Evolutionary conservation across 2,888 invertebrate genomes (phyloP).

Genomic region (Tetranychus piercei): DNA sequence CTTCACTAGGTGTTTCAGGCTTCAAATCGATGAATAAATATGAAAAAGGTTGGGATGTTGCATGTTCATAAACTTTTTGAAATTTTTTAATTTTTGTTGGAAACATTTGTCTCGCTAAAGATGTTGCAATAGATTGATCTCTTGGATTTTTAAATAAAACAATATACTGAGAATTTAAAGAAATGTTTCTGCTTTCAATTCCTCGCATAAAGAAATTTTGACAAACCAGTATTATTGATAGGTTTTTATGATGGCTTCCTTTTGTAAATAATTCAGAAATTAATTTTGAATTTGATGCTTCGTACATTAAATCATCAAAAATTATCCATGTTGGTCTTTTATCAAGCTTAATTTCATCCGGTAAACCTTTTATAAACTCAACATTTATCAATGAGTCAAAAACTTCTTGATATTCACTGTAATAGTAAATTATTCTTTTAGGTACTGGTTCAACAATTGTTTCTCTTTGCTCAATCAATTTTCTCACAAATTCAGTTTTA

Average conservation of each 20-base stretch:
- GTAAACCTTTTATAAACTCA: too few relatives aligned
- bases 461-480: neutral
- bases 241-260: slow-evolving; percentile 16
- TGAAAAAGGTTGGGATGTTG: too few relatives aligned
- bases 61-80: too few relatives aligned
- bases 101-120: neutral
- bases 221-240: slow-evolving; percentile 12
- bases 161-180: neutral
- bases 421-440: too few relatives aligned
- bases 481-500: slow-evolving; percentile 10
- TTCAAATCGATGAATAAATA: too few relatives aligned
- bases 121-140: neutral
- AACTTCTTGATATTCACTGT: too few relatives aligned
- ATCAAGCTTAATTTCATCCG: neutral
- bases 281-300: neutral
- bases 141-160: slow-evolving; percentile 3
- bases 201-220: slow-evolving; percentile 18
- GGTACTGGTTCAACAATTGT: too few relatives aligned
- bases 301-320: slow-evolving; percentile 15
- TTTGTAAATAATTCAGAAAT: slow-evolving; percentile 8
- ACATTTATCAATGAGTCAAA: too few relatives aligned
- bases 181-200: too few relatives aligned
- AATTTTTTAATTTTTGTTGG: too few relatives aligned
- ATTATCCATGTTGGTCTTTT: slow-evolving; percentile 3
- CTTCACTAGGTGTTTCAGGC: too few relatives aligned